Conservation (phyloP, 1,140 invertebrate species). For the Hermatobates lingyangjiaoensis region DNA sequence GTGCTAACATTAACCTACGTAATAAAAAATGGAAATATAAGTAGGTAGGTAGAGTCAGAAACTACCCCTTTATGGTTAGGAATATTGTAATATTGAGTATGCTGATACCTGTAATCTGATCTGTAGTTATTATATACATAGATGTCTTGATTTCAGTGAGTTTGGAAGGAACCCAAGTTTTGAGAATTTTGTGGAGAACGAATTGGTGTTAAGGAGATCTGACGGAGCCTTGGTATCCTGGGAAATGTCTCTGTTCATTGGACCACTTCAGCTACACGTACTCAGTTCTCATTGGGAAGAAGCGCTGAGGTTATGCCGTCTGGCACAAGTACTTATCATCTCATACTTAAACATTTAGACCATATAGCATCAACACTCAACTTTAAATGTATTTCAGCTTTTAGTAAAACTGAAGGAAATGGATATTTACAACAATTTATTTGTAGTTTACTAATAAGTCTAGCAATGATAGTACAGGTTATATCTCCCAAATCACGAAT, state of each 20-base stretch:
- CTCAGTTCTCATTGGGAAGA: slow-evolving; percentile 48
- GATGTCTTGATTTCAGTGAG: slow-evolving; percentile 40
- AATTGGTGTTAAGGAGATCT: slow-evolving; percentile 48
- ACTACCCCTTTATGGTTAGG: no score
- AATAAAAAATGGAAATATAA: no score
- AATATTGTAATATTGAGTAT: no score
- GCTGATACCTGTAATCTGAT: no score
- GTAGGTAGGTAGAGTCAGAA: no score
- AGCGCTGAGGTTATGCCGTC: slow-evolving; percentile 50
- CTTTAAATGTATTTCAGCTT: background rate
- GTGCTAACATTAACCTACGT: no score
- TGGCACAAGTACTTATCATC: background rate
- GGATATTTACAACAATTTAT: no score
- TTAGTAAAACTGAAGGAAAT: no score
- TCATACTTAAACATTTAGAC: background rate
- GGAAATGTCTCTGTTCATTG: slow-evolving; percentile 43
- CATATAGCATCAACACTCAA: background rate
- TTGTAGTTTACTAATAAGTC: no score
- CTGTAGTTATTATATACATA: no score
- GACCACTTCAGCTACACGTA: slow-evolving; percentile 41
- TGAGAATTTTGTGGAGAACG: slow-evolving; percentile 55
- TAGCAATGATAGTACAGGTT: no score
- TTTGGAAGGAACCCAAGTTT: slow-evolving; percentile 62
- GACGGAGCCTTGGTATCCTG: slow-evolving; percentile 45
- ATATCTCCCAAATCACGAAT: no score